These are phyloP conservation scores for Schizothorax lantsangensis DNA, from an alignment of 2,797 vertebrate species.

Conservation along the genomic window DNA sequence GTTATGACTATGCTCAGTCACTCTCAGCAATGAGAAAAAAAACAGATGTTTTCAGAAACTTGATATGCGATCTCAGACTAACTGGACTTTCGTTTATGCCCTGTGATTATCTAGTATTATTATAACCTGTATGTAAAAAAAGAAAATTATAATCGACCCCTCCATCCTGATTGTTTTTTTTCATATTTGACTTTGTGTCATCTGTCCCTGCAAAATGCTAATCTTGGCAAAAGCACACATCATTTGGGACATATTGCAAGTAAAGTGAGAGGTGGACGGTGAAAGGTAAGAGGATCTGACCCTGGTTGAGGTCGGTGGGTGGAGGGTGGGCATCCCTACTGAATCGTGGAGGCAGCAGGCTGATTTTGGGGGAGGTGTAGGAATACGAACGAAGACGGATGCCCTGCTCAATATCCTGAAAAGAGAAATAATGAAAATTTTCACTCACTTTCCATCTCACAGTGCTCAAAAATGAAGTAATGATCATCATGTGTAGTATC, in stretches of 20 bases:
- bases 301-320: conserved; percentile 66
- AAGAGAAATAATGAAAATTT: neutral
- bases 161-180: neutral
- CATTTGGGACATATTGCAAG: neutral
- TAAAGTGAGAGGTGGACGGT: conserved; percentile 2
- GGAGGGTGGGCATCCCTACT: conserved; percentile 76
- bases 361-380: conserved; percentile 90
- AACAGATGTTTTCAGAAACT: neutral
- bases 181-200: neutral
- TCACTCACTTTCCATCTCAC: neutral
- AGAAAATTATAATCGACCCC: neutral
- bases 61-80: neutral
- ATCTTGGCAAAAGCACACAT: neutral
- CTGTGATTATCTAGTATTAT: conserved; percentile 14
- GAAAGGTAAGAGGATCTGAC: conserved; percentile 67
- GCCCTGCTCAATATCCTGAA: conserved; percentile 81
- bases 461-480: neutral
- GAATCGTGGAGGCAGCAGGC: conserved; percentile 75
- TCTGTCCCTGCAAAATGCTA: neutral
- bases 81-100: neutral
- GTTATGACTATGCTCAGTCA: conserved; percentile 3
- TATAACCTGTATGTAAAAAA: neutral
- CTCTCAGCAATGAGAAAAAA: conserved; percentile 22
- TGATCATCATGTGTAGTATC: neutral
- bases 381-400: conserved; percentile 93